These are phyloP conservation scores for Solenopsis invicta DNA, from an alignment of 1,140 invertebrate genomes.

Conservation along the genomic window DNA sequence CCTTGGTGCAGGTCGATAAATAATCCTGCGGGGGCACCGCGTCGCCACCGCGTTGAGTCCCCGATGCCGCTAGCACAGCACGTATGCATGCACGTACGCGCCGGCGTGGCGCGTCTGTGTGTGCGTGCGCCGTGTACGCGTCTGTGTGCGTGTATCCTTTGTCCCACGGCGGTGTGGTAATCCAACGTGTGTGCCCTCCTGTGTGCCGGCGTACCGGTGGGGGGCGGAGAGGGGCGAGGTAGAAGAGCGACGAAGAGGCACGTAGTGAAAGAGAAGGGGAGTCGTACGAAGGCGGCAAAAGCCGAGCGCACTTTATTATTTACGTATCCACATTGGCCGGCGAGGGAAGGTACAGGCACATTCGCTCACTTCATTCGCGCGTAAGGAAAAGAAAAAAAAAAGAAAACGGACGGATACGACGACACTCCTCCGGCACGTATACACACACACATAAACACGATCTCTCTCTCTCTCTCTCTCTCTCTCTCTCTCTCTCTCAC, in stretches of 20 bases:
- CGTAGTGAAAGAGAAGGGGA: constrained; percentile 56
- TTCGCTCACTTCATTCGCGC: constrained; percentile 43
- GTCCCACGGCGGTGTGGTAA: constrained; percentile 73
- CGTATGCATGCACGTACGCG: not conserved
- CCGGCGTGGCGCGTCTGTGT: not conserved
- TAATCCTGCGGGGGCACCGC: constrained; percentile 57
- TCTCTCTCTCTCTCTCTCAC: not conserved
- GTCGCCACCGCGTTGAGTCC: constrained; percentile 41
- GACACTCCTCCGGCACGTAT: constrained; percentile 21
- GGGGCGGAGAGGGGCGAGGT: not conserved
- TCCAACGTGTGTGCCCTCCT: constrained; percentile 47
- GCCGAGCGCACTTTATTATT: constrained; percentile 60
- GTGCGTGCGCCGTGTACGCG: too few relatives aligned
- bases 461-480: not conserved
- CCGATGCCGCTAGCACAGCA: constrained; percentile 19
- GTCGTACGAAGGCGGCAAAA: constrained; percentile 53
- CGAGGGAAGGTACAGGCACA: constrained; percentile 21
- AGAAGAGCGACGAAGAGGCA: constrained; percentile 48
- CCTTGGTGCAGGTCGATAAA: constrained; percentile 71
- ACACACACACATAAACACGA: not conserved
- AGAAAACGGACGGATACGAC: constrained; percentile 24
- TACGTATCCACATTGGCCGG: constrained; percentile 60
- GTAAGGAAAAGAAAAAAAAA: not conserved
- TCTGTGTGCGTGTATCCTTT: constrained; percentile 76
- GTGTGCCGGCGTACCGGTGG: constrained; percentile 4